phyloP scores from a whole-genome alignment of 2,888 invertebrate genomes.

The Thereva nobilitata region DNA sequence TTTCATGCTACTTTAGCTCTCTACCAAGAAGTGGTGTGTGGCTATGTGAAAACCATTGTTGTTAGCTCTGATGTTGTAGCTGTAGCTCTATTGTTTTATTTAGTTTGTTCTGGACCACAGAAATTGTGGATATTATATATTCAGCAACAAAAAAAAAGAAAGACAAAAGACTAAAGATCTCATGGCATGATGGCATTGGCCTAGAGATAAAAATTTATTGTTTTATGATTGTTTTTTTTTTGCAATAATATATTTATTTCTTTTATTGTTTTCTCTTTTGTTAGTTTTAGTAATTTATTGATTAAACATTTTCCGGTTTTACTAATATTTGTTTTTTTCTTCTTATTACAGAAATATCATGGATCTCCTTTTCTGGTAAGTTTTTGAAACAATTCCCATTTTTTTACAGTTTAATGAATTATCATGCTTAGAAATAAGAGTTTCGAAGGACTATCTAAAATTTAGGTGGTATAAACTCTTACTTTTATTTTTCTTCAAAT shows the following conservation, averaged over 20 bases:
- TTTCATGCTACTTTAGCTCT: no score
- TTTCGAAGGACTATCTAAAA: not conserved
- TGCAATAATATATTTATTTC: not conserved
- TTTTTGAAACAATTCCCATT: not conserved
- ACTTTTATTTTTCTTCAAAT: no score
- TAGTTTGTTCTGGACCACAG: no score
- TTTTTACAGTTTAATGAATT: not conserved
- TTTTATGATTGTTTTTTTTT: not conserved
- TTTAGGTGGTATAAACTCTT: no score
- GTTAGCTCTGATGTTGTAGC: no score
- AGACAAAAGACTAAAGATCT: no score
- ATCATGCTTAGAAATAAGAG: not conserved
- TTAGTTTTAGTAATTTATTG: not conserved
- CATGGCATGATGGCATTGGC: constrained; percentile 4
- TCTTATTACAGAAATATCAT: constrained; percentile 19
- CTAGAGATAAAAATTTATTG: constrained; percentile 9
- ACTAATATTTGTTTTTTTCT: constrained; percentile 18
- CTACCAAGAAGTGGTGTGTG: no score
- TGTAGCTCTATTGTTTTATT: no score
- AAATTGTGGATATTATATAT: no score
- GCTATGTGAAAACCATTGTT: no score
- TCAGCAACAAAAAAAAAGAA: no score
- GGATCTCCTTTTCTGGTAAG: constrained; percentile 28
- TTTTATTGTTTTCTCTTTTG: not conserved
- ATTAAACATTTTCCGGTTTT: not conserved